Evolutionary conservation across 2,113 vertebrate species (phyloP).

Genomic region (Cairina moschata): DNA sequence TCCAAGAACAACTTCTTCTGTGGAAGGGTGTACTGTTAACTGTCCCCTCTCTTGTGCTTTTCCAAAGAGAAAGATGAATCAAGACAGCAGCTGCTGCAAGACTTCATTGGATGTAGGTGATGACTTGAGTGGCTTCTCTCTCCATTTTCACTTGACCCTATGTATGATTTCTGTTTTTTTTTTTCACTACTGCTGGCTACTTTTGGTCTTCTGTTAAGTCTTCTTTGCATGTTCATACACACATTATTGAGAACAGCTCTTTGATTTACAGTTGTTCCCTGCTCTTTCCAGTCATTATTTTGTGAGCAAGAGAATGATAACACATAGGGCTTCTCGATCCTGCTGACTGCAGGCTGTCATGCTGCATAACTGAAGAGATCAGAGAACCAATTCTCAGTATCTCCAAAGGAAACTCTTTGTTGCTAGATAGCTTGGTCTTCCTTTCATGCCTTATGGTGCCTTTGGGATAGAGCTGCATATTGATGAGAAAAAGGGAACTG

Average conservation of each 20-base stretch:
- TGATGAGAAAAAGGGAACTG: neutral
- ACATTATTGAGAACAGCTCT: neutral
- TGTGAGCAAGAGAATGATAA: neutral
- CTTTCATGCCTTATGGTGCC: neutral
- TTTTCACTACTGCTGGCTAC: neutral
- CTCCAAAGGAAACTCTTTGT: neutral
- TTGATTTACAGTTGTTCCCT: neutral
- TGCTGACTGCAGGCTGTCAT: neutral
- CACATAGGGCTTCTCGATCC: neutral
- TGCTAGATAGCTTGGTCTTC: neutral
- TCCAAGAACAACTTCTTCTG: neutral
- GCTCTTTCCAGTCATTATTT: neutral
- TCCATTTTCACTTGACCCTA: neutral
- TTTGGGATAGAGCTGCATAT: neutral
- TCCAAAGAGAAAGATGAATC: neutral
- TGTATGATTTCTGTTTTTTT: neutral
- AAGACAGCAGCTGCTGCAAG: neutral
- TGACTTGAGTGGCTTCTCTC: neutral
- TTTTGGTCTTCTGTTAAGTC: neutral
- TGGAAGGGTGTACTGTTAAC: neutral
- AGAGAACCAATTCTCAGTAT: neutral
- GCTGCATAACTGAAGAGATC: neutral
- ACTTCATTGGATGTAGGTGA: neutral
- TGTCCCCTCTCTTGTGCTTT: neutral
- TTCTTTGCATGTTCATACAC: neutral